These are phyloP conservation scores for Gambusia yucatana DNA, from an alignment of 2,797 vertebrate genomes.

Conservation along the genomic window DNA sequence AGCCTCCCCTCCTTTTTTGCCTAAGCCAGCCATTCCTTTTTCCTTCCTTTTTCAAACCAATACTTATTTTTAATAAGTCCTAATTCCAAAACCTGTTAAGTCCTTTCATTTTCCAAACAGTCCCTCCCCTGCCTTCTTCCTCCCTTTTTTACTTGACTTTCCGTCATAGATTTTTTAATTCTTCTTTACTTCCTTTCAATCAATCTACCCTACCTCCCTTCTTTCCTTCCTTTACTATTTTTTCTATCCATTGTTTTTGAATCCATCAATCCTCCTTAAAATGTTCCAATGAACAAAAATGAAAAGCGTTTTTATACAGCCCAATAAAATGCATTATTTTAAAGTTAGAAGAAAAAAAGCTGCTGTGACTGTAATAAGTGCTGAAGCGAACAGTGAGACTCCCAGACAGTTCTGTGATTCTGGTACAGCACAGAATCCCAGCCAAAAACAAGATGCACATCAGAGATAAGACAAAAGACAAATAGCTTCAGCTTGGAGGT, in stretches of 20 bases:
- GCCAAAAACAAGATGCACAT: neutral
- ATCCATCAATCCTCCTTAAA: neutral
- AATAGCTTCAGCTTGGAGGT: neutral
- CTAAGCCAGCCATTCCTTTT: neutral
- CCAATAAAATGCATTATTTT: neutral
- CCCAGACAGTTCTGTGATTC: neutral
- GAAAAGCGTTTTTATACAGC: neutral
- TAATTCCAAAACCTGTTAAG: neutral
- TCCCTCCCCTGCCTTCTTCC: neutral
- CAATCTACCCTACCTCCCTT: neutral
- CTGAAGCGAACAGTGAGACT: neutral
- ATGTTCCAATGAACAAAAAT: neutral
- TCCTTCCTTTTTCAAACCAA: neutral
- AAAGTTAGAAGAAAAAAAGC: neutral
- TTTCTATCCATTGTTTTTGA: neutral
- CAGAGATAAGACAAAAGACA: neutral
- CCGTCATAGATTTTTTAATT: neutral
- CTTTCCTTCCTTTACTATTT: neutral
- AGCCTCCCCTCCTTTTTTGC: neutral
- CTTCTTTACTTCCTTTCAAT: neutral
- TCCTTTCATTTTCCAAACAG: neutral
- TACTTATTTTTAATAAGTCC: neutral
- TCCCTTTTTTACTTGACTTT: neutral
- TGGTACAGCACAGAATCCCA: neutral
- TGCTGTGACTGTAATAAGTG: neutral